Evolutionary conservation across 2,888 invertebrate species (phyloP), one percentile per base, ranked within the genome.

Genomic region (Papilio protenor): DNA sequence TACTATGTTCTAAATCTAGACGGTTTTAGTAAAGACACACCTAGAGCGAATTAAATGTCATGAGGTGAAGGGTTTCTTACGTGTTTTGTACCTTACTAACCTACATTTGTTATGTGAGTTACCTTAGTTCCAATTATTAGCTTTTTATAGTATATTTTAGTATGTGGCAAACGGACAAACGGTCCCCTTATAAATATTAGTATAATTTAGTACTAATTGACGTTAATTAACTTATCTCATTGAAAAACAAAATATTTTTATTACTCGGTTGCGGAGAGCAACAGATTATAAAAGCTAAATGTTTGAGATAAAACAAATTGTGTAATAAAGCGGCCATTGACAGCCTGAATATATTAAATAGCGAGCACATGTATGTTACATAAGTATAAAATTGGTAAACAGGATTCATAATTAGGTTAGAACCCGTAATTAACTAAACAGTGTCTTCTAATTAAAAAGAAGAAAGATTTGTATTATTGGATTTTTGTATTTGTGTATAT

Each of bases 311-410:
- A 66, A 66, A 33, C 40, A 66, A 64, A 66, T 66, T 6, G 18
- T 33, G 66, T 66, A 66, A 66, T 66, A 66, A 66, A 66, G 66
- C 66, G 66, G 40, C 40, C 66, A 40, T 40, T 66, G 66, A 66
- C 66, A 66, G 40, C 40, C 10, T 33, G 27, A 5, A 5, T 64
- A 33, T 8, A 4, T 66, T 40, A 66, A 64, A 40, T 16, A 40
- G 27, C 40, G 12, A 57, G 21, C 57, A 64, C 16, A 16, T 16
- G 33, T 11, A 33, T 18, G 8, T 61, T 27, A 61, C 27, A 18
- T 33, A 23, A 59, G 2, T 10, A 64, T 40, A n/a, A 18, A 10
- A 64, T 64, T 64, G 12, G 5, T 33, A 40, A 23, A 61, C 16
- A 33, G 14, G 40, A 40, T 40, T 40, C 40, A 40, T 40, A 59